Evolutionary conservation across 2,888 invertebrate species (phyloP), one percentile per base, ranked within the genome.

Genomic region (Orgyia antiqua): DNA sequence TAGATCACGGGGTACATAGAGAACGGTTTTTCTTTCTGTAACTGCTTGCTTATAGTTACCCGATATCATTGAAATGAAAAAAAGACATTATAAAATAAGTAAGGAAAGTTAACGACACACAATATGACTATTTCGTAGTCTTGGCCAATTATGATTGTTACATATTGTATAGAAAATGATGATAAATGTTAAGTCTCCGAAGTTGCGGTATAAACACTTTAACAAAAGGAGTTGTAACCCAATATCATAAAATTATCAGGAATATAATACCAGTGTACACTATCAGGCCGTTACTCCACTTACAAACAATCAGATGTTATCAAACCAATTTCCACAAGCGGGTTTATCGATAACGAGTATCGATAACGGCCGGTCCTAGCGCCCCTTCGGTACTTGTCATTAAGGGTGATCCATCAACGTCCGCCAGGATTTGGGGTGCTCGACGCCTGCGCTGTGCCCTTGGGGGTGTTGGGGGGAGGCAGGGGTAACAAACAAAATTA

Each of bases 401-500:
- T 86, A 84, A 79, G 84, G 86, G 84, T 84, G 84, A 86, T 86
- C 84, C 84, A 86, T 86, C 84, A 86, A 84, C 71, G 84, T 86
- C 86, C 77, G 73, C 74, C 59, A 67, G 83, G 86, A 80, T 83
- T 86, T 84, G 68, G 86, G 86, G 78, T 69, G 74, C 64, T 58
- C 64, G 68, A 68, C 82, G 82, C 79, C 54, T 80, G 82, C 84
- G 82, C 78, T 51, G 45, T 51, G 34, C 45, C 33, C 36, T 38
- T 48, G 40, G 48, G 50, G 44, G 37, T 45, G 41, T 34, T 39
- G 54, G 59, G 47, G 43, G 40, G 36, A 27, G 29, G 30, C 36
- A 44, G 45, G 59, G 60, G 62, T 68, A 71, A 75, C 82, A 80
- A 80, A 79, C 79, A 79, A 80, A 79, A 83, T 83, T 83, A 83